phyloP scores from a whole-genome alignment of 2,113 vertebrate species.

The Halcyon senegalensis region DNA sequence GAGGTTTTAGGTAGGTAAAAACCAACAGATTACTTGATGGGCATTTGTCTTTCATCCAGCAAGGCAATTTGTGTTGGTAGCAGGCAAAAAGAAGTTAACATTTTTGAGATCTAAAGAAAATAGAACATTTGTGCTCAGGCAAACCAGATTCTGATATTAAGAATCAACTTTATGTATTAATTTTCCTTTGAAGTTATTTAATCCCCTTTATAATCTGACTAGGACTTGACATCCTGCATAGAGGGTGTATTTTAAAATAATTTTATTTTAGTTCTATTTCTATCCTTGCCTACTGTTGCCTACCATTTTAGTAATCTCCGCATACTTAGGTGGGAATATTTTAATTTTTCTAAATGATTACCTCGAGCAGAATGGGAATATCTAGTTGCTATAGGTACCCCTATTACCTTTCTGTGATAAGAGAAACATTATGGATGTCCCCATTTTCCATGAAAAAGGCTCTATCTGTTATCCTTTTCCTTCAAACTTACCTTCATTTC shows the following conservation, averaged over 20 bases:
- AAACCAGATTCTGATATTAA: constrained; percentile 30
- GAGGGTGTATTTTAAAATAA: background rate
- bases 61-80: background rate
- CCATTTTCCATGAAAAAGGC: background rate
- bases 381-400: background rate
- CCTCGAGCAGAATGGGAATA: background rate
- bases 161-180: constrained; percentile 34
- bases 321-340: background rate
- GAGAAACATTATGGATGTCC: background rate
- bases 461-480: background rate
- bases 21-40: background rate
- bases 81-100: background rate
- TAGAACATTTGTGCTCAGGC: background rate
- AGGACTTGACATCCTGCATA: constrained; percentile 16
- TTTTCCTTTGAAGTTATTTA: constrained; percentile 67
- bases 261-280: constrained; percentile 20
- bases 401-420: background rate
- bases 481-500: background rate
- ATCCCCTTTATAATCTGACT: constrained; percentile 58
- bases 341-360: constrained; percentile 24
- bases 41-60: background rate
- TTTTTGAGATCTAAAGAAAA: constrained; percentile 21
- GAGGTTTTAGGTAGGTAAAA: background rate
- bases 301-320: constrained; percentile 9
- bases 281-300: background rate